Percentiles rank a stretch among this genome's conserved stretches.
These are phyloP conservation scores for Lasiommata megera DNA, from an alignment of 2,888 invertebrate genomes.

Conservation along the genomic window DNA sequence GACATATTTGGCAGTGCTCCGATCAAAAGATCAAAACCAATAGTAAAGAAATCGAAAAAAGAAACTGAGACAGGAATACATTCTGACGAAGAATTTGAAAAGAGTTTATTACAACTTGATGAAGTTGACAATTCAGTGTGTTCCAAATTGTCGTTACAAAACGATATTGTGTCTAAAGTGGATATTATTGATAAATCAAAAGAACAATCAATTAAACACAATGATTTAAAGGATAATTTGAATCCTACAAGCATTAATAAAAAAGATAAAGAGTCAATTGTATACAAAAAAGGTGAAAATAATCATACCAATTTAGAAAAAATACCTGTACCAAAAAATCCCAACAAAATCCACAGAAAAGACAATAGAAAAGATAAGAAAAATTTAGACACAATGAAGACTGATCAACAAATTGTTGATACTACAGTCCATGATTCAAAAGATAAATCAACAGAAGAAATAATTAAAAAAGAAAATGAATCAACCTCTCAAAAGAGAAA, in stretches of 20 bases:
- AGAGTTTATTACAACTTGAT: slow-evolving; percentile 85
- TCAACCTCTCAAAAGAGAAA: slow-evolving; percentile 19
- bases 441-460: slow-evolving; percentile 8
- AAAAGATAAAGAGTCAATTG: slow-evolving; percentile 3
- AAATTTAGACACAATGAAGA: slow-evolving; percentile 20
- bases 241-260: not conserved
- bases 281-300: not conserved
- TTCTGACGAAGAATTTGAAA: slow-evolving; percentile 86
- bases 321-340: too few relatives aligned
- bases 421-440: not conserved
- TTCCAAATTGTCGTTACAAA: slow-evolving; percentile 11
- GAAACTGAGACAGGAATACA: slow-evolving; percentile 80
- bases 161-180: slow-evolving; percentile 8
- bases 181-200: slow-evolving; percentile 7
- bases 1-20: slow-evolving; percentile 84
- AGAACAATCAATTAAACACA: not conserved
- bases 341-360: not conserved
- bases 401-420: slow-evolving; percentile 13
- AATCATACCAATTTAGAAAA: too few relatives aligned
- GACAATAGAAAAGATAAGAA: slow-evolving; percentile 16
- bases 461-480: slow-evolving; percentile 9
- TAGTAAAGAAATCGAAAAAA: slow-evolving; percentile 67
- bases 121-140: slow-evolving; percentile 53
- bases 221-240: slow-evolving; percentile 1
- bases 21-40: slow-evolving; percentile 78